Evolutionary conservation across 1,140 invertebrate species (phyloP).

Genomic region (Tetramorium alpestre): DNA sequence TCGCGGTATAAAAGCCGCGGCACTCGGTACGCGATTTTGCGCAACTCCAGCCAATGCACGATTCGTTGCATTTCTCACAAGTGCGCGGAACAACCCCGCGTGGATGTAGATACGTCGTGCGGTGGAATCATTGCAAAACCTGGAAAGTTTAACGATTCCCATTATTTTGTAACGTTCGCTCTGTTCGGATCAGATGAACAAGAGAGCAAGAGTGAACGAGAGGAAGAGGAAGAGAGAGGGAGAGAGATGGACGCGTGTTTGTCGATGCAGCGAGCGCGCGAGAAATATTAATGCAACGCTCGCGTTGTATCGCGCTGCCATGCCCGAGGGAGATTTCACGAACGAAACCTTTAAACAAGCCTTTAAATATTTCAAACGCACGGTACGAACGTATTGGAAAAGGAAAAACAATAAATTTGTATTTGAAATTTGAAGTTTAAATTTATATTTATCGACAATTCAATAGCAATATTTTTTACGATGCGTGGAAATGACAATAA

Average conservation of each 20-base stretch:
- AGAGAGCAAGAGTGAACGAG: background rate
- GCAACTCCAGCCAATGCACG: constrained; percentile 58
- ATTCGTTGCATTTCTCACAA: constrained; percentile 44
- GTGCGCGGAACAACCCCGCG: constrained; percentile 53
- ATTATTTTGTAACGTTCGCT: constrained; percentile 77
- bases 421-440: too few relatives aligned
- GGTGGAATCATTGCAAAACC: constrained; percentile 75
- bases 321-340: background rate
- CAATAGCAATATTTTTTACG: background rate
- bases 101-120: constrained; percentile 56
- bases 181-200: constrained; percentile 28
- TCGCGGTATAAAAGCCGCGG: constrained; percentile 40
- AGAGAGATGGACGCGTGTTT: background rate
- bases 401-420: background rate
- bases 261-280: background rate
- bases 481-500: background rate
- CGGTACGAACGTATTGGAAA: background rate
- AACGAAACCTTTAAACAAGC: background rate
- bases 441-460: background rate
- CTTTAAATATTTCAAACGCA: background rate
- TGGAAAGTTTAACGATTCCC: constrained; percentile 80
- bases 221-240: background rate
- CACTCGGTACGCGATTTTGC: constrained; percentile 45
- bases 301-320: background rate
- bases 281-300: constrained; percentile 45